Evolutionary conservation across 2,797 vertebrate genomes (phyloP).

Genomic region (Phataginus tetradactyla): DNA sequence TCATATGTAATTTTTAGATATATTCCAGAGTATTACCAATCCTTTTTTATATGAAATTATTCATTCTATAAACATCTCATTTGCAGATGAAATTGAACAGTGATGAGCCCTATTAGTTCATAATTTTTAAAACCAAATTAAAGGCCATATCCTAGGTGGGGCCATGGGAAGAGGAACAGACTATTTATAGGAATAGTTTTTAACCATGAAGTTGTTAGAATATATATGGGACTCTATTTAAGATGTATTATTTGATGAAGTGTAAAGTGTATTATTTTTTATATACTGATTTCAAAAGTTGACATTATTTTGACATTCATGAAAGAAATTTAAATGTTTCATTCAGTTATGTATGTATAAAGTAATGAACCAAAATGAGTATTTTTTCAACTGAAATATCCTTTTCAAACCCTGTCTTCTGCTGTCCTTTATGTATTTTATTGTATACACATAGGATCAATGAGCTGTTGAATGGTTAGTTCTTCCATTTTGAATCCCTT

Average conservation of each 20-base stretch:
- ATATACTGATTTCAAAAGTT: background rate
- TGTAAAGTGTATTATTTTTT: background rate
- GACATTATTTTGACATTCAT: background rate
- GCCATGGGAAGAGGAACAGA: background rate
- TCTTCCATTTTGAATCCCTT: background rate
- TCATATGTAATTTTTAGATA: background rate
- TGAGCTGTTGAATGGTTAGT: background rate
- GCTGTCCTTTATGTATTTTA: background rate
- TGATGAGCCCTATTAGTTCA: background rate
- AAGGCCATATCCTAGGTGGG: background rate
- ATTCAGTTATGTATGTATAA: background rate
- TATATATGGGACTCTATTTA: background rate
- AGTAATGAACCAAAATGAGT: background rate
- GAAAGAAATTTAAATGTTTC: conserved; percentile 14
- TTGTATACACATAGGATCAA: background rate
- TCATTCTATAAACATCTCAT: background rate
- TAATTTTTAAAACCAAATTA: conserved; percentile 25
- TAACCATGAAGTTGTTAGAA: background rate
- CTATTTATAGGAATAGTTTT: background rate
- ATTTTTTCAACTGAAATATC: background rate
- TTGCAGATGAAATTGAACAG: conserved; percentile 35
- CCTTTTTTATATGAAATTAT: background rate
- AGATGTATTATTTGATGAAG: background rate
- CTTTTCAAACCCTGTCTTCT: background rate
- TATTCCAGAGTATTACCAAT: background rate